phyloP scores from a whole-genome alignment of 2,113 vertebrate species.

The Catharus fuscescens region DNA sequence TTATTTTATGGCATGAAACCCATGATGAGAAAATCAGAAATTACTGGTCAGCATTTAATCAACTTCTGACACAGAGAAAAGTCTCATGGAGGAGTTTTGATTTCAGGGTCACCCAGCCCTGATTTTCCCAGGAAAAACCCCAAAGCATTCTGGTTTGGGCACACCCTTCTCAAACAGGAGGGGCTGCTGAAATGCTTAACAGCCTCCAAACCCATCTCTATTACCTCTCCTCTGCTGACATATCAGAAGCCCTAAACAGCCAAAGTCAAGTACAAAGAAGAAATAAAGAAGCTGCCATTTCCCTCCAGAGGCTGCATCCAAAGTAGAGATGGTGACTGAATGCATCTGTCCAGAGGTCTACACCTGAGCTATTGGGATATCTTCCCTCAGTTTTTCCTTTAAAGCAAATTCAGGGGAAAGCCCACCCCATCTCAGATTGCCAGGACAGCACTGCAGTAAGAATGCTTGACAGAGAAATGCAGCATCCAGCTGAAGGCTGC shows the following conservation, averaged over 20 bases:
- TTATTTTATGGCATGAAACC: background rate
- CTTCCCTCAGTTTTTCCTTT: background rate
- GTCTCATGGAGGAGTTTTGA: background rate
- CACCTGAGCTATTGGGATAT: background rate
- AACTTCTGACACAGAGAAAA: background rate
- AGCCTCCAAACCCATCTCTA: background rate
- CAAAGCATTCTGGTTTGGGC: fast-evolving
- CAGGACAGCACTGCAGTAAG: background rate
- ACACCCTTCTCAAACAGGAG: background rate
- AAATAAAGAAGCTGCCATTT: background rate
- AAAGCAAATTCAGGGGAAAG: background rate
- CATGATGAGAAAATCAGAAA: background rate
- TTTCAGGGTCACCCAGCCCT: background rate
- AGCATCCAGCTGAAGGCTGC: background rate
- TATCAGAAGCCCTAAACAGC: background rate
- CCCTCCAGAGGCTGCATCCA: background rate
- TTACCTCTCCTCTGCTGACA: background rate
- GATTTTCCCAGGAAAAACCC: background rate
- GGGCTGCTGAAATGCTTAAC: background rate
- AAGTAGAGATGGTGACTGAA: background rate
- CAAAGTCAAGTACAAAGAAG: background rate
- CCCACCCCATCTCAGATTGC: background rate
- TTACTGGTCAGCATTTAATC: background rate
- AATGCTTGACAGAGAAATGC: background rate
- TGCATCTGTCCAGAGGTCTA: background rate